Evolutionary conservation across 2,113 vertebrate genomes (phyloP).

Genomic region (Atrichornis clamosus): DNA sequence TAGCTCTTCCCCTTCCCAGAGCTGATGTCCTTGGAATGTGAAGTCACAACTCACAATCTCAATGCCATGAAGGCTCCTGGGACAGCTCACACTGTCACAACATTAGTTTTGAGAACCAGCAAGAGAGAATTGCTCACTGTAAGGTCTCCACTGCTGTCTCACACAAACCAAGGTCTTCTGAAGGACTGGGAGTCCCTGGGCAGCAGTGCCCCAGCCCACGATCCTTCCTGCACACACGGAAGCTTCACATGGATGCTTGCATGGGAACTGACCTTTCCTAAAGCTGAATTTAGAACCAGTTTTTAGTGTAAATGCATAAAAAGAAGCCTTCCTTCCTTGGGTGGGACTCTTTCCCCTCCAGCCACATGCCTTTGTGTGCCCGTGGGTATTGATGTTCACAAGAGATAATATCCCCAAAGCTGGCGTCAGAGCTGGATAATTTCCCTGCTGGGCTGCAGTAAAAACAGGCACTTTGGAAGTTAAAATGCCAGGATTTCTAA

Average conservation of each 20-base stretch:
- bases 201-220: accelerated
- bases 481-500: neutral
- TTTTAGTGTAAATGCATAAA: neutral
- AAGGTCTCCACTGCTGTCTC: neutral
- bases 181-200: neutral
- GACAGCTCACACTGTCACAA: neutral
- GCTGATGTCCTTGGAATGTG: neutral
- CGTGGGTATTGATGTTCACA: neutral
- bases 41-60: neutral
- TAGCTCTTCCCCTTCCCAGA: neutral
- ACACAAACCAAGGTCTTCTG: accelerated
- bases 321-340: constrained; percentile 56
- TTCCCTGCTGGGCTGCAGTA: neutral
- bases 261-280: constrained; percentile 29
- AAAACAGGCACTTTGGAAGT: neutral
- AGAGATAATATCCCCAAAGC: constrained; percentile 9
- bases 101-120: neutral
- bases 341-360: constrained; percentile 22
- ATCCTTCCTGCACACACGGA: neutral
- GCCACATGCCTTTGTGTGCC: constrained; percentile 6
- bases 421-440: neutral
- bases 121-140: neutral
- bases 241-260: neutral
- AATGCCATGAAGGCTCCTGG: neutral
- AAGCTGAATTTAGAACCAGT: constrained; percentile 7